phyloP scores from a whole-genome alignment of 1,140 invertebrate genomes.

The Cylas formicarius region DNA sequence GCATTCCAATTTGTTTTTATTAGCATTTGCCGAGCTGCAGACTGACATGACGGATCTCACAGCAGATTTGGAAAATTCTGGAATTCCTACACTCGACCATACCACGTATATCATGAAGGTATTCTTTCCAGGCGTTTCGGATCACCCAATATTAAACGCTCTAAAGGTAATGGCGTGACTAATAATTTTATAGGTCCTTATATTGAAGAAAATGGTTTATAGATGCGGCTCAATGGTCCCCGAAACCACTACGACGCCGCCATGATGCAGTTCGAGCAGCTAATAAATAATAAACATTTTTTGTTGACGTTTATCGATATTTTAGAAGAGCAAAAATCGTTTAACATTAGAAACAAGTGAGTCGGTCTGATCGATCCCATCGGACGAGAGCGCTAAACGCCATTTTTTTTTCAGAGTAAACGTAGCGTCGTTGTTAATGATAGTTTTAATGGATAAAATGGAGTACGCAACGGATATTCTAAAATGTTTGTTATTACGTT shows the following conservation, averaged over 20 bases:
- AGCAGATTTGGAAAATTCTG: constrained; percentile 89
- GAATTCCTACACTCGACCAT: constrained; percentile 93
- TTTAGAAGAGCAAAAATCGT: constrained; percentile 81
- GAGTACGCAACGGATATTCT: constrained; percentile 92
- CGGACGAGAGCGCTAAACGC: background rate
- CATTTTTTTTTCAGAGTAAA: constrained; percentile 59
- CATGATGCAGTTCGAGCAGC: constrained; percentile 90
- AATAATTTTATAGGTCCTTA: constrained; percentile 1
- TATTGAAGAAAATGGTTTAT: constrained; percentile 24
- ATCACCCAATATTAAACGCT: constrained; percentile 85
- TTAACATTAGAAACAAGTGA: constrained; percentile 85
- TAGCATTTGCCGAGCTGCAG: constrained; percentile 96
- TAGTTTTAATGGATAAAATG: constrained; percentile 92
- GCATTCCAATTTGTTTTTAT: constrained; percentile 23
- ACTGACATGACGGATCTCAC: constrained; percentile 98
- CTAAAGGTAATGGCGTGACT: constrained; percentile 52
- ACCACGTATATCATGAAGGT: constrained; percentile 98
- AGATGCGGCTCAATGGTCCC: constrained; percentile 63
- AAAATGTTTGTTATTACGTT: constrained; percentile 73
- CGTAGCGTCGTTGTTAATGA: constrained; percentile 86
- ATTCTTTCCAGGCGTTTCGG: constrained; percentile 90
- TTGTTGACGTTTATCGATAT: constrained; percentile 89
- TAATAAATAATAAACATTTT: constrained; percentile 90
- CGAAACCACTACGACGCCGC: constrained; percentile 85
- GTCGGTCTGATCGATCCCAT: too few species aligned